Evolutionary conservation across 2,888 invertebrate species (phyloP).

Genomic region (Odiellus spinosus): DNA sequence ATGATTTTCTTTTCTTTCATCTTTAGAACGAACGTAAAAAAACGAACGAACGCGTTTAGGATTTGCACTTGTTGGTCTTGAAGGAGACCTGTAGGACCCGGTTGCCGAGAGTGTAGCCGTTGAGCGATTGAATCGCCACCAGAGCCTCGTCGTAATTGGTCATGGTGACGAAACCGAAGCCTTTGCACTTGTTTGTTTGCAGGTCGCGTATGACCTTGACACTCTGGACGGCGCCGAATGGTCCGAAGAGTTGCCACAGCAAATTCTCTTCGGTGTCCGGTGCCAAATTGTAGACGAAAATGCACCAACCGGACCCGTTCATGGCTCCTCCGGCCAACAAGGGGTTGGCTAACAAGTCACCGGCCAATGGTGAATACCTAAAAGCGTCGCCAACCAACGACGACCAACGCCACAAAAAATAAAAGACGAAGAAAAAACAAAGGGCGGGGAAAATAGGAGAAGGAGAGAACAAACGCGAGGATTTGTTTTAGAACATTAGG

Average conservation of each 20-base stretch:
- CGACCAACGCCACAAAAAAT: too few species aligned
- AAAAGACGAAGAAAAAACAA: too few species aligned
- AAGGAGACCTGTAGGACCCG: constrained; percentile 93
- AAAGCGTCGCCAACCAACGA: constrained; percentile 18
- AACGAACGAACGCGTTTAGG: constrained; percentile 9
- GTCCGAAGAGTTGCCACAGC: constrained; percentile 88
- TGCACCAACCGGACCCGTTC: constrained; percentile 30
- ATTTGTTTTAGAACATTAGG: too few species aligned
- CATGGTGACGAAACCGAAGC: constrained; percentile 97
- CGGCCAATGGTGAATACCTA: constrained; percentile 65
- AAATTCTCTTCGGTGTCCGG: constrained; percentile 82
- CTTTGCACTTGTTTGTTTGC: constrained; percentile 93
- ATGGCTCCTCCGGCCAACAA: constrained; percentile 21
- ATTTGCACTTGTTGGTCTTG: constrained; percentile 46
- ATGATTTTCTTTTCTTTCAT: too few species aligned
- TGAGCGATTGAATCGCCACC: constrained; percentile 86
- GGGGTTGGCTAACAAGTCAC: constrained; percentile 28
- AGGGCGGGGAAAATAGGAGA: too few species aligned
- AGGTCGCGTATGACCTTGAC: constrained; percentile 92
- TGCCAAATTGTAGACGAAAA: constrained; percentile 81
- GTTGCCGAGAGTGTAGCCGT: constrained; percentile 88
- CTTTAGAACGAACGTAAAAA: too few species aligned
- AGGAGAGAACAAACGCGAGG: too few species aligned
- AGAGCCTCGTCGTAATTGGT: constrained; percentile 95
- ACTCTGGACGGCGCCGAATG: constrained; percentile 91